phyloP scores from a whole-genome alignment of 2,888 invertebrate species.

The Sepioteuthis lessoniana region DNA sequence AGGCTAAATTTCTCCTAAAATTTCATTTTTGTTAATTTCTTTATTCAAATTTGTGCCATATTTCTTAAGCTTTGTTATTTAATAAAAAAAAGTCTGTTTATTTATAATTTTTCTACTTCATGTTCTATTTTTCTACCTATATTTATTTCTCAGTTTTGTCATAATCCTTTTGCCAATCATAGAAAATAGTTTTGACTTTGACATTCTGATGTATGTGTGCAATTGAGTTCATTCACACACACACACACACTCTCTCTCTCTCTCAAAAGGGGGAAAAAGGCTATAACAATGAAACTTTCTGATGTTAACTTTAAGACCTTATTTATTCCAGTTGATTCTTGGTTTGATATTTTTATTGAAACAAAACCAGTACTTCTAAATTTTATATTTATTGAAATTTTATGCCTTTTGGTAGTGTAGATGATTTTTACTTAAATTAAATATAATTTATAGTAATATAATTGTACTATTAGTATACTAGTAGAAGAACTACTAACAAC shows the following conservation, averaged over 20 bases:
- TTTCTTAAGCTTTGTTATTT: not conserved
- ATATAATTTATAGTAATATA: no score
- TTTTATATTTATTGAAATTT: not conserved
- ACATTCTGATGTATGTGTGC: not conserved
- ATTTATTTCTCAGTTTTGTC: not conserved
- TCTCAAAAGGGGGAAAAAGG: not conserved
- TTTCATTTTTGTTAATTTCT: no score
- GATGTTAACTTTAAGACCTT: not conserved
- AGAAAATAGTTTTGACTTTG: slow-evolving; percentile 23
- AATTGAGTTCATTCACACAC: no score
- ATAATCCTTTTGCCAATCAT: not conserved
- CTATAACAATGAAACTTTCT: not conserved
- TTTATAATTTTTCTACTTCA: not conserved
- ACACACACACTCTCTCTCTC: not conserved
- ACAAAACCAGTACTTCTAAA: not conserved
- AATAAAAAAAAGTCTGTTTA: not conserved
- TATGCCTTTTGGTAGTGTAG: no score
- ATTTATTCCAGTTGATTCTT: not conserved
- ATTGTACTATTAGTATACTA: no score
- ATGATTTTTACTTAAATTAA: no score
- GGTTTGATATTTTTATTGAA: not conserved
- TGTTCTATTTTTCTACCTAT: not conserved
- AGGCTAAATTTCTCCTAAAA: no score
- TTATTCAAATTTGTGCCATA: no score
- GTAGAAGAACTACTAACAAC: no score